Percentiles rank a stretch among this genome's conserved stretches.
Conservation (phyloP, 2,113 vertebrate species). For the Tympanuchus pallidicinctus region DNA sequence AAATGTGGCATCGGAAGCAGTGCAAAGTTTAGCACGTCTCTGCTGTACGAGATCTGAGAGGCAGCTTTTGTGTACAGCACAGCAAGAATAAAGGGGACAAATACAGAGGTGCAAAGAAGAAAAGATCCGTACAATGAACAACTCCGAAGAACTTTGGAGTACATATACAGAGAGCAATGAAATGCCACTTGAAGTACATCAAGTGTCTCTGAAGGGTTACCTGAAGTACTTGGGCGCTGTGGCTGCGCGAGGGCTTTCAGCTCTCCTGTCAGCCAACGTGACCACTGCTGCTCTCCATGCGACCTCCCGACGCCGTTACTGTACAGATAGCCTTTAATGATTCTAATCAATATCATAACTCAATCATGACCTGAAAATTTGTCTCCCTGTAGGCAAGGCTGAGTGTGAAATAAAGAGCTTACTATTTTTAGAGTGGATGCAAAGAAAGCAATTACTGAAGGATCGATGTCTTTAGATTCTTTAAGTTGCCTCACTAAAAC, state of each 20-base stretch:
- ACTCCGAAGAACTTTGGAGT: neutral
- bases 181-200: neutral
- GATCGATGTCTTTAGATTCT: conserved; percentile 25
- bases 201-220: neutral
- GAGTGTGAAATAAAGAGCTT: neutral
- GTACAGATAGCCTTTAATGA: neutral
- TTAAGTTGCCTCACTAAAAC: neutral
- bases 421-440: neutral
- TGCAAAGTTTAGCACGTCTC: conserved; percentile 8
- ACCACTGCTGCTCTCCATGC: neutral
- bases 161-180: neutral
- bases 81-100: neutral
- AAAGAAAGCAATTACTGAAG: conserved; percentile 45
- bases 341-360: neutral
- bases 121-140: neutral
- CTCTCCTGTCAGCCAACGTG: fast-evolving
- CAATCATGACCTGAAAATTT: conserved; percentile 14
- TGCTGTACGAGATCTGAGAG: neutral
- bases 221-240: neutral
- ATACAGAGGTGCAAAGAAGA: neutral
- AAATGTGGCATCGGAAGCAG: neutral
- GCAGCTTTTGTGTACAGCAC: neutral
- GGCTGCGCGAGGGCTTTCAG: neutral
- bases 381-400: conserved; percentile 19
- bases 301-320: fast-evolving